These are phyloP conservation scores for Halichondria panicea DNA, from an alignment of 37 sponge, comb jelly and placozoan species.

Conservation along the genomic window DNA sequence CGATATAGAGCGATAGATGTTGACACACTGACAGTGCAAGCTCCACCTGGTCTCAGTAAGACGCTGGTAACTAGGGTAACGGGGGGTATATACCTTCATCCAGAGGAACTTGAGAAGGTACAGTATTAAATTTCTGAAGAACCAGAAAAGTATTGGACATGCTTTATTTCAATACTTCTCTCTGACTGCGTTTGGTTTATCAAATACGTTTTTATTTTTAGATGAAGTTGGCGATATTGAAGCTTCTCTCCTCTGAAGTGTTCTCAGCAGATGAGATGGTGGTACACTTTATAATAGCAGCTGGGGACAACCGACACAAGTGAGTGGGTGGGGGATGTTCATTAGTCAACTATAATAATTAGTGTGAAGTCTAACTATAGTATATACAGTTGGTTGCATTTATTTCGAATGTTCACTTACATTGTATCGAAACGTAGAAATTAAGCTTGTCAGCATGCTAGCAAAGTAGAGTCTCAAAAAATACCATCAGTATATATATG, in stretches of 20 bases:
- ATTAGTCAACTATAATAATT: neutral
- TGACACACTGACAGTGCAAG: no score
- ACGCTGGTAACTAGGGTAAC: slow-evolving; percentile 25
- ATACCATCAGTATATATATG: no score
- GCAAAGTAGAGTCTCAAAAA: no score
- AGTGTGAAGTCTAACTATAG: neutral
- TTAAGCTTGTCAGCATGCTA: no score
- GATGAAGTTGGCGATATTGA: slow-evolving; percentile 47
- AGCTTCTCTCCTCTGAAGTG: slow-evolving; percentile 51
- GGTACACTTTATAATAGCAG: slow-evolving; percentile 40
- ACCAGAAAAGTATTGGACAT: neutral
- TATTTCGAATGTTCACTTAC: no score
- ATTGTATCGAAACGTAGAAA: no score
- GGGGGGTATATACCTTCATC: slow-evolving; percentile 8
- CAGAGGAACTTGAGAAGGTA: slow-evolving; percentile 57
- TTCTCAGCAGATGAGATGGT: slow-evolving; percentile 48
- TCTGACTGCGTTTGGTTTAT: neutral
- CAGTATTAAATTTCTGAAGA: neutral
- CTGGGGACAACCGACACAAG: slow-evolving; percentile 65
- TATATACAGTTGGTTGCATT: neutral
- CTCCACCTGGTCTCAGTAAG: slow-evolving; percentile 57
- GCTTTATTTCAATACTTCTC: neutral
- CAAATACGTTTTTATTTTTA: neutral
- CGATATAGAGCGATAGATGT: neutral
- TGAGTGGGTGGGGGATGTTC: neutral